Percentiles rank a stretch among this genome's conserved stretches.
These are phyloP conservation scores for Ceuthmochares aereus DNA, from an alignment of 2,113 vertebrate genomes.

Conservation along the genomic window DNA sequence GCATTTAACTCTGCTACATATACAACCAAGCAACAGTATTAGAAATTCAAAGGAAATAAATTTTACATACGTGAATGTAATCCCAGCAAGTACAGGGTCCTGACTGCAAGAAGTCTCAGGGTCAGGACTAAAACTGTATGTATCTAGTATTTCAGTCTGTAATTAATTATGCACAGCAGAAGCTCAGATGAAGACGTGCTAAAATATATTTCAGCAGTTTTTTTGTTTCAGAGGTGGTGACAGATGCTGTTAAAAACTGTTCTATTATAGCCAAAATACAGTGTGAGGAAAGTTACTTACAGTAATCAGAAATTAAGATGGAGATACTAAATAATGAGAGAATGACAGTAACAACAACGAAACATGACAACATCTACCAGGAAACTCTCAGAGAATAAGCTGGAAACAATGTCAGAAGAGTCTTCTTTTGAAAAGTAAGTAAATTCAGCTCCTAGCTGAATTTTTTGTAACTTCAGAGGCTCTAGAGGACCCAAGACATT, in stretches of 20 bases:
- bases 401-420: not conserved
- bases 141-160: not conserved
- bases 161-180: not conserved
- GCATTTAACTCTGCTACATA: not conserved
- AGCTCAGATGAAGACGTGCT: not conserved
- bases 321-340: not conserved
- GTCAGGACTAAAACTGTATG: not conserved
- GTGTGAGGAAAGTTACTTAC: not conserved
- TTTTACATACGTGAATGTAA: not conserved
- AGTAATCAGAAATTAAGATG: not conserved
- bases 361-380: not conserved
- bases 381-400: not conserved
- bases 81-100: not conserved
- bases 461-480: not conserved
- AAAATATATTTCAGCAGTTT: not conserved
- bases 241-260: not conserved
- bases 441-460: not conserved
- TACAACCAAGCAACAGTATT: not conserved
- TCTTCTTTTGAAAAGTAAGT: not conserved
- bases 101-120: not conserved
- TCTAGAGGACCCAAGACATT: not conserved
- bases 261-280: not conserved
- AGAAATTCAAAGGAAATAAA: not conserved
- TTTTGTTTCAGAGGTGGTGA: not conserved
- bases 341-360: not conserved